phyloP scores from a whole-genome alignment of 2,797 vertebrate genomes.

The Acanthopagrus latus region DNA sequence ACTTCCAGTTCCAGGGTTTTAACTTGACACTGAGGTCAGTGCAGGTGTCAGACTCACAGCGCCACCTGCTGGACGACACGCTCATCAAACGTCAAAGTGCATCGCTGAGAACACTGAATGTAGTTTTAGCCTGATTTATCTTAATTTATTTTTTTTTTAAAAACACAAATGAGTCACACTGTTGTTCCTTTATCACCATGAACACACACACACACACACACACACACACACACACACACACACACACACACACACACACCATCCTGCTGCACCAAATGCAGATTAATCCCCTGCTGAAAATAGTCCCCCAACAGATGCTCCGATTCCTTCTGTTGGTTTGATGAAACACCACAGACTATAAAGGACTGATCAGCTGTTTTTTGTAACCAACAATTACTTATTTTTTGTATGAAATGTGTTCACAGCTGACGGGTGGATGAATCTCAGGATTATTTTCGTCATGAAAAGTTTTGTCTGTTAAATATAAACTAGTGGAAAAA shows the following conservation, averaged over 20 bases:
- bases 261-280: background rate
- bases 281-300: background rate
- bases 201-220: background rate
- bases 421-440: too few relatives aligned
- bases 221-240: background rate
- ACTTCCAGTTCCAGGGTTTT: constrained; percentile 1
- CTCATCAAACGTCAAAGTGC: background rate
- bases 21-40: background rate
- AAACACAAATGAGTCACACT: background rate
- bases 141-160: too few relatives aligned
- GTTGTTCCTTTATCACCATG: background rate
- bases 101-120: background rate
- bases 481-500: too few relatives aligned
- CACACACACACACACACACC: background rate
- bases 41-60: background rate
- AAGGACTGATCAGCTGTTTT: too few relatives aligned
- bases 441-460: background rate
- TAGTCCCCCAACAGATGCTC: constrained; percentile 1
- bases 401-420: background rate
- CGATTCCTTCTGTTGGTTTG: background rate
- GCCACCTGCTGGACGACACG: constrained; percentile 15
- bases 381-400: background rate
- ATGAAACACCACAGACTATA: too few relatives aligned
- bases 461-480: background rate
- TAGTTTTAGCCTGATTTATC: too few relatives aligned